Conservation (phyloP, 2,797 vertebrate genomes). For the Huso huso region DNA sequence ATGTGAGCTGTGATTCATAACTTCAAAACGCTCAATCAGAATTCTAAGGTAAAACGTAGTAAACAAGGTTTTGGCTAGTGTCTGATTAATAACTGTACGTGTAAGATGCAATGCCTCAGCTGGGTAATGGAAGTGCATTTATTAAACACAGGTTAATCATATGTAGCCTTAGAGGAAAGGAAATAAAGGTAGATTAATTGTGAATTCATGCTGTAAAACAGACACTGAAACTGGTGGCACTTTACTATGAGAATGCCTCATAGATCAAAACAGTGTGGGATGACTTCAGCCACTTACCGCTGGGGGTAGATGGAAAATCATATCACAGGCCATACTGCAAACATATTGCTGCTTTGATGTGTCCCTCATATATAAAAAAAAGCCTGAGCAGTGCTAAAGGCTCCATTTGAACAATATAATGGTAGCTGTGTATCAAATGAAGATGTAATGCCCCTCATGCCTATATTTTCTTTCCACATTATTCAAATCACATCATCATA, state of each 20-base stretch:
- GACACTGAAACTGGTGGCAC: background rate
- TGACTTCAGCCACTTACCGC: conserved; percentile 2
- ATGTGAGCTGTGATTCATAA: no score
- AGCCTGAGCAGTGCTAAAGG: background rate
- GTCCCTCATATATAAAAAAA: background rate
- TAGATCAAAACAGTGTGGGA: background rate
- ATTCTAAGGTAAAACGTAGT: no score
- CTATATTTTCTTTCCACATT: conserved; percentile 48
- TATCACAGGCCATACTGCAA: background rate
- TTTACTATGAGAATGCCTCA: background rate
- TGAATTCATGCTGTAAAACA: background rate
- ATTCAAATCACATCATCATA: conserved; percentile 52
- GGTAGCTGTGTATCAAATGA: background rate
- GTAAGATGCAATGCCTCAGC: no score
- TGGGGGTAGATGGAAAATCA: conserved; percentile 1
- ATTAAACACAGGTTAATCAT: no score
- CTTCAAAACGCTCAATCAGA: no score
- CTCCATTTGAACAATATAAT: background rate
- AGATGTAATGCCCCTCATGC: conserved; percentile 13
- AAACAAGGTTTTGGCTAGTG: no score
- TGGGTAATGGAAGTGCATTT: no score
- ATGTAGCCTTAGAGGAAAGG: no score
- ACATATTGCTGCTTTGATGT: background rate
- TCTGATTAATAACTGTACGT: no score
- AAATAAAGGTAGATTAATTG: no score